Evolutionary conservation across 2,888 invertebrate species (phyloP), one percentile per base, ranked within the genome.

Genomic region (Eupithecia subfuscata): DNA sequence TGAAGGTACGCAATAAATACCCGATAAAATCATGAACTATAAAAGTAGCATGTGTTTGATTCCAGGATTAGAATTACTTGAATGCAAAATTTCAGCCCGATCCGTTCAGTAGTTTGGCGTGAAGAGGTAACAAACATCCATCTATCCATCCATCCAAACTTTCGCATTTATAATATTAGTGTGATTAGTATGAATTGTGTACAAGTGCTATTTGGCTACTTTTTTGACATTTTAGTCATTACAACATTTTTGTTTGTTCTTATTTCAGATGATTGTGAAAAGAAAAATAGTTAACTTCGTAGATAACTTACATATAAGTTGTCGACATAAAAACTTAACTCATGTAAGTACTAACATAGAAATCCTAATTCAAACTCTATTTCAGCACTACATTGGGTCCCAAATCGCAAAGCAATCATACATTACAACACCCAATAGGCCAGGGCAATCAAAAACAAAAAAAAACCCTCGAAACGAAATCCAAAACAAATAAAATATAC

Each of bases 401-500:
- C 76, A 9, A 68, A 71, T 64, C 71, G 22, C 68, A 63, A 0
- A 70, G 70, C 74, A 74, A 76, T 76, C 76, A 69, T 22, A 64
- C 45, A 52, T 69, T 69, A 69, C 67, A 70, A 64, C 69, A 52
- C 69, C 70, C 72, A 43, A 30, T 25, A n/a, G 30, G 37, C 37
- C 63, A 30, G 25, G 14, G 40, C 69, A 77, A 77, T 77, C 69
- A 72, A 69, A 69, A 73, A 70, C 71, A 64, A 71, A 77, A 71
- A 77, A 52, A 74, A 74, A 68, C 52, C 67, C 60, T 71, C 70
- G 74, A 65, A 77, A 48, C 71, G 72, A 74, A 74, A 70, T 70
- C 77, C 75, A 77, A 75, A 77, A 77, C 77, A 77, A 75, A 77
- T 77, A 77, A 74, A 77, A 77, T 73, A 75, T 75, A 75, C 72